These are phyloP conservation scores for Chaetophractus vellerosus DNA, from an alignment of 2,797 vertebrate species.

Conservation along the genomic window DNA sequence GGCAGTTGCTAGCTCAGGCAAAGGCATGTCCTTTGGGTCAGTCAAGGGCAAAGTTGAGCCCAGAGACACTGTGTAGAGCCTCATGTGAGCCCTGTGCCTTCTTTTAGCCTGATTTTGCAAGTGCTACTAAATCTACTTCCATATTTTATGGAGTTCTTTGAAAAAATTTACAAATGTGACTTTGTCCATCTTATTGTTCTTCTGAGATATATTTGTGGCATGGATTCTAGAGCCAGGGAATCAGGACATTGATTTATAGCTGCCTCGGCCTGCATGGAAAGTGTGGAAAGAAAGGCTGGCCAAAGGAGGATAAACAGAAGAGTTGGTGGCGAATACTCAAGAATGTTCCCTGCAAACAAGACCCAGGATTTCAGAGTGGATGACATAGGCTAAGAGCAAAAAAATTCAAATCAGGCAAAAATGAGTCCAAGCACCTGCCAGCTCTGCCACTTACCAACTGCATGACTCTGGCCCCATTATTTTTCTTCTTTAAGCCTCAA, in stretches of 20 bases:
- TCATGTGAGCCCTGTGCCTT: background rate
- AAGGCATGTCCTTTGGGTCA: conserved; percentile 13
- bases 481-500: conserved; percentile 10
- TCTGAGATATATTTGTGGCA: background rate
- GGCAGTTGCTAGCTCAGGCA: background rate
- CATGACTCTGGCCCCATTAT: background rate
- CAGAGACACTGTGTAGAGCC: background rate
- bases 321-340: background rate
- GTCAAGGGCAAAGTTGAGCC: conserved; percentile 43
- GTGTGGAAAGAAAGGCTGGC: background rate
- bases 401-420: background rate
- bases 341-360: background rate
- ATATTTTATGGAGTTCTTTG: conserved; percentile 28
- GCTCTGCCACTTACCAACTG: background rate
- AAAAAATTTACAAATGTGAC: conserved; percentile 25
- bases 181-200: conserved; percentile 55
- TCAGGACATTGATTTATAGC: background rate
- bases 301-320: background rate
- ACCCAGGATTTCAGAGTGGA: background rate
- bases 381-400: background rate
- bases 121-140: background rate
- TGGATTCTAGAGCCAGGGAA: background rate
- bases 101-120: conserved; percentile 47
- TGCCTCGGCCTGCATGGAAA: too few relatives aligned
- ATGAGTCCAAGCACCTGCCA: background rate